phyloP scores from a whole-genome alignment of 2,113 vertebrate species.

The Tapirus terrestris region DNA sequence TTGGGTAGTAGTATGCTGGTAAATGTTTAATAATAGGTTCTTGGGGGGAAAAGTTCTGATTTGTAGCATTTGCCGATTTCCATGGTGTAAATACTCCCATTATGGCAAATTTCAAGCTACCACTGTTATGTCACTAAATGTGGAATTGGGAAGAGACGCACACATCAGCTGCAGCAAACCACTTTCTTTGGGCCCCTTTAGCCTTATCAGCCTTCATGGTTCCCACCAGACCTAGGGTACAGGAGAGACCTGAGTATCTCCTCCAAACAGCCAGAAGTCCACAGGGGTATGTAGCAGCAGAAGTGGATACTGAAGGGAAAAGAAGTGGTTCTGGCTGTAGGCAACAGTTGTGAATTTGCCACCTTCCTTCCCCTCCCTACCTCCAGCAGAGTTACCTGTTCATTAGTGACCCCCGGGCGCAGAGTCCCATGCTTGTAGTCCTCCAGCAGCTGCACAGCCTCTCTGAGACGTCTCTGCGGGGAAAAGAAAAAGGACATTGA shows the following conservation, averaged over 20 bases:
- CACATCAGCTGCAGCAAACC: background rate
- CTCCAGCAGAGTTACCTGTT: conserved; percentile 87
- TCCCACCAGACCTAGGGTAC: background rate
- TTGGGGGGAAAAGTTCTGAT: background rate
- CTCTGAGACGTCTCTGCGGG: conserved; percentile 91
- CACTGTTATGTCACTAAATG: background rate
- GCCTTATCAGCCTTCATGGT: background rate
- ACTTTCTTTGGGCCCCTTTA: background rate
- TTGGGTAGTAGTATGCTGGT: background rate
- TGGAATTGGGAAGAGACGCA: background rate
- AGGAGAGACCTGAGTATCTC: background rate
- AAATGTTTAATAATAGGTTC: background rate
- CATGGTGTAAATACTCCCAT: background rate
- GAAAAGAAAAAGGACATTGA: background rate
- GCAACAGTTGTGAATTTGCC: background rate
- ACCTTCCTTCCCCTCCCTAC: no score
- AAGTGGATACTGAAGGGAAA: background rate
- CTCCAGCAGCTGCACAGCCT: conserved; percentile 91
- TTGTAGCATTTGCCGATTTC: background rate
- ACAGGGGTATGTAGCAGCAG: background rate
- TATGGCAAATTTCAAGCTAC: background rate
- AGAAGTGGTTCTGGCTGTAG: background rate
- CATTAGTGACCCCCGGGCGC: conserved; percentile 90
- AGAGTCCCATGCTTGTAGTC: conserved; percentile 90
- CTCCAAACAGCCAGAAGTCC: background rate